Conservation (phyloP, 2,797 vertebrate species). For the Eidolon dupreanum region DNA sequence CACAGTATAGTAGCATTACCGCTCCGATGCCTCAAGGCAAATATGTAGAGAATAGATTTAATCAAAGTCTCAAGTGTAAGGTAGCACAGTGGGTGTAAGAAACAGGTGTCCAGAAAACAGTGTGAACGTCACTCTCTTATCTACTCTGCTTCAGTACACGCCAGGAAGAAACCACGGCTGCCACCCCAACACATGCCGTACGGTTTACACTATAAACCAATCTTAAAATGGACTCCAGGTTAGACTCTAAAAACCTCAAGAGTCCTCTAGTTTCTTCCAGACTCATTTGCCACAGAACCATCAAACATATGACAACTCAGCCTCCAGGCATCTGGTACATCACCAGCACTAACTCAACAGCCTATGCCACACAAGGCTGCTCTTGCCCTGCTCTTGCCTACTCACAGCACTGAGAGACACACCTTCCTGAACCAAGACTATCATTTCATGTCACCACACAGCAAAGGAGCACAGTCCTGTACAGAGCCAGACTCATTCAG, state of each 20-base stretch:
- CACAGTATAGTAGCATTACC: constrained; percentile 87
- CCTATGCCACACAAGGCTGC: background rate
- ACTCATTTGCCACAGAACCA: background rate
- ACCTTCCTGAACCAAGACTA: constrained; percentile 8
- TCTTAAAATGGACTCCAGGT: background rate
- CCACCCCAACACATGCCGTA: background rate
- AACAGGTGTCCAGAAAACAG: constrained; percentile 82
- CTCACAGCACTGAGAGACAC: background rate
- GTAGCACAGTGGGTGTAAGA: constrained; percentile 84
- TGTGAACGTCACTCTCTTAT: constrained; percentile 67
- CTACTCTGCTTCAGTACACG: constrained; percentile 16
- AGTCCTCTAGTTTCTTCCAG: background rate
- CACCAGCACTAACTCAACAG: background rate
- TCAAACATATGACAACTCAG: background rate
- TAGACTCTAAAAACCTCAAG: background rate
- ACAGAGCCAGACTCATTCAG: constrained; percentile 10
- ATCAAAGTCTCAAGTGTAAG: constrained; percentile 85
- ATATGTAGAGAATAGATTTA: constrained; percentile 88
- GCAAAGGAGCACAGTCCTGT: constrained; percentile 58
- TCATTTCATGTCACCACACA: background rate
- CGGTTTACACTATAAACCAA: background rate
- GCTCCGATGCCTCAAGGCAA: constrained; percentile 88
- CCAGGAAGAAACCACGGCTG: background rate
- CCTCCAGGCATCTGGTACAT: background rate
- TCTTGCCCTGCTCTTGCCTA: background rate